A percentile compares a stretch with the other conserved stretches of the same genome.
Evolutionary conservation across 2,888 invertebrate genomes (phyloP).

Genomic region (Petrophora chlorosata): DNA sequence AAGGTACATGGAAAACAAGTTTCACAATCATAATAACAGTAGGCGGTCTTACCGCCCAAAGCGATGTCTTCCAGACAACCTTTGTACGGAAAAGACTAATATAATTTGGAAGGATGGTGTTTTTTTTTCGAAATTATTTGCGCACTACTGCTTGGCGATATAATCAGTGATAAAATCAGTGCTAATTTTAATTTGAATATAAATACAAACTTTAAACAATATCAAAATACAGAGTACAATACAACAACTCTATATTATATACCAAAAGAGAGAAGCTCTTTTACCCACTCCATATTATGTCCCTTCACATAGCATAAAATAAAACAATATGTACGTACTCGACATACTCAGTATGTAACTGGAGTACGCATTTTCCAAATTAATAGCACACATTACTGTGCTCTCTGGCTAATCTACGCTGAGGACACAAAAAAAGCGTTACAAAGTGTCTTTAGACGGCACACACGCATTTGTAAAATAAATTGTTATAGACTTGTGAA

Average conservation of each 20-base stretch:
- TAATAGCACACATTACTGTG: slow-evolving; percentile 35
- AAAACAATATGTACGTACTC: background rate
- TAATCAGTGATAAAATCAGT: too few relatives aligned
- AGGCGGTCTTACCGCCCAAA: too few relatives aligned
- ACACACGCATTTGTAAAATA: slow-evolving; percentile 53
- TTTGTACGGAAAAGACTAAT: too few relatives aligned
- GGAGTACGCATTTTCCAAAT: slow-evolving; percentile 23
- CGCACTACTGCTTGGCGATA: too few relatives aligned
- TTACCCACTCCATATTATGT: slow-evolving; percentile 2
- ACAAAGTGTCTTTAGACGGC: slow-evolving; percentile 32
- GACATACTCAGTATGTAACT: slow-evolving; percentile 1
- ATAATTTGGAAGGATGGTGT: too few relatives aligned
- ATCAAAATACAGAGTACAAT: too few relatives aligned
- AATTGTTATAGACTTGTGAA: slow-evolving; percentile 50
- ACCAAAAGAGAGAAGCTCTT: background rate
- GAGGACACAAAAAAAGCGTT: slow-evolving; percentile 28
- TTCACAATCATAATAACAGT: too few relatives aligned
- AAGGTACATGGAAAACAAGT: too few relatives aligned
- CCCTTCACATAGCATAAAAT: slow-evolving; percentile 1
- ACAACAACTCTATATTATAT: background rate
- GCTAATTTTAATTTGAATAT: too few relatives aligned
- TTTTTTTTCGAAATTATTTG: too few relatives aligned
- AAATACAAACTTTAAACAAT: background rate
- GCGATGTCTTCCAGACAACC: too few relatives aligned
- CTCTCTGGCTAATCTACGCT: slow-evolving; percentile 37